Base-by-base conservation (phyloP, 2,888 invertebrate species). In the Cephus runcator region DNA sequence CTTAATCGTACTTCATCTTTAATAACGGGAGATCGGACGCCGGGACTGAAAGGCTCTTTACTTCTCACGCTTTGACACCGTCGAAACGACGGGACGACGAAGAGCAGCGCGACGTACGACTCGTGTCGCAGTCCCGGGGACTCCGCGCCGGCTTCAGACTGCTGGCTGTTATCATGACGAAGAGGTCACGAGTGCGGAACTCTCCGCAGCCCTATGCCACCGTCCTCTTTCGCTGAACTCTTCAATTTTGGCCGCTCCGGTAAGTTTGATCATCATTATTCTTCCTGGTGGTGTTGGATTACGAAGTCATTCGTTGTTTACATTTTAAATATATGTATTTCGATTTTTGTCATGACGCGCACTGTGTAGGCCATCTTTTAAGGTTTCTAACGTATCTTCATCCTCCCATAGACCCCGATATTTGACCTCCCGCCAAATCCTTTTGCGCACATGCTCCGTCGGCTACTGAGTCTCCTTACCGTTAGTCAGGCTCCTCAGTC, bases 171-270 rank as follows among this genome's bases (percentile, higher is more conserved):
- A 85, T 82, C 85, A 87, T 87, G 87, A 87, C 83, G 87, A 83
- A 81, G 83, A 86, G 83, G 87, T 86, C 85, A 87, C 87, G 87
- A 84, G 78, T 83, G 87, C 85, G 85, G 83, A 84, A 84, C 81
- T 79, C 80, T 84, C 85, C 85, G 85, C 87, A 83, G 81, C 83
- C 85, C 56, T 56, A 56, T 56, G 82, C 80, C 85, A 78, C 85
- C 80, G 79, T 81, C 83, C 84, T 85, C 83, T 69, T 75, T 78
- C 86, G 86, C 83, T 89, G 86, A 89, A 82, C 80, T 80, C 81
- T 80, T 69, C 85, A 81, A 82, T 80, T 83, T 56, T 83, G 83
- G 85, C 86, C 88, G 86, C 87, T 83, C 85, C 86, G 89, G 90
- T 90, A 87, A 90, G 90, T 89, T 82, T 35, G 23, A 76, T 74